phyloP scores from a whole-genome alignment of 2,113 vertebrate species.

The Nyctereutes procyonoides region DNA sequence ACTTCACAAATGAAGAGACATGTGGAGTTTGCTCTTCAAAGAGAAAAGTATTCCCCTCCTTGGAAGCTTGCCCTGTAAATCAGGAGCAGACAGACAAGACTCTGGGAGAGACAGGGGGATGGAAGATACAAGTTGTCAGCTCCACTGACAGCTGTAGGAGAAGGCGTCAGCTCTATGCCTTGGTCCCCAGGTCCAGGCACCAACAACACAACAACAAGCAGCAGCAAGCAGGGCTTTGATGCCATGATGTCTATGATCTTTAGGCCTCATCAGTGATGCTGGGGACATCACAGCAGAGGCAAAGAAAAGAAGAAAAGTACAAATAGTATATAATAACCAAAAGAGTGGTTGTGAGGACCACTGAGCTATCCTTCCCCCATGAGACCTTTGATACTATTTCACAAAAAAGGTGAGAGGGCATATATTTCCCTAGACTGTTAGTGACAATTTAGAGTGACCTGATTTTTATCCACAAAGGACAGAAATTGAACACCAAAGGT shows the following conservation, averaged over 20 bases:
- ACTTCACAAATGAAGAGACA: not conserved
- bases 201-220: not conserved
- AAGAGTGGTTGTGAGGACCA: not conserved
- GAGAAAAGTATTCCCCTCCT: not conserved
- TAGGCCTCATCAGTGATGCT: not conserved
- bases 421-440: not conserved
- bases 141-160: not conserved
- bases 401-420: not conserved
- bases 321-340: not conserved
- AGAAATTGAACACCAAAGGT: slow-evolving; percentile 45
- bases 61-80: not conserved
- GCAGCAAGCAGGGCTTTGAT: not conserved
- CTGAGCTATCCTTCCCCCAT: not conserved
- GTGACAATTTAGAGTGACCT: not conserved
- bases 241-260: not conserved
- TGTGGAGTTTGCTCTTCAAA: not conserved
- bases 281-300: not conserved
- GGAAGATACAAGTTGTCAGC: not conserved
- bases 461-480: not conserved
- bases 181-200: not conserved
- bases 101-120: not conserved
- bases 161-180: not conserved
- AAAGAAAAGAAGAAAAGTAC: not conserved
- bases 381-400: not conserved
- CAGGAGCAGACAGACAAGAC: not conserved